phyloP scores from a whole-genome alignment of 2,797 vertebrate genomes.

The Myoxocephalus aenaeus region DNA sequence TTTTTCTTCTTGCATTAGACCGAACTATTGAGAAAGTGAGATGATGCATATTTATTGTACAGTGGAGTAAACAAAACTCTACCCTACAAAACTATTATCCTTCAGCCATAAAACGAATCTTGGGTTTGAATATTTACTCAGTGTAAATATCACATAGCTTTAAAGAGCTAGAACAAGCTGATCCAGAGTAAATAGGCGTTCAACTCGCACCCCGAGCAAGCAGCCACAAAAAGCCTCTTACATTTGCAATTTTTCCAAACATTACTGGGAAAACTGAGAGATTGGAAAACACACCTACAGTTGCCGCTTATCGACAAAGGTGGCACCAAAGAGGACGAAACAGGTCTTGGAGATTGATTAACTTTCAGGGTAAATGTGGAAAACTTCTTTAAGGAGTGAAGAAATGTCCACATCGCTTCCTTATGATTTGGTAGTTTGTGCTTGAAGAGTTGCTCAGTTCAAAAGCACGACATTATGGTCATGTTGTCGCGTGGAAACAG shows the following conservation, averaged over 20 bases:
- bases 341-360: no score
- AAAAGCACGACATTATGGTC: no score
- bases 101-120: not conserved
- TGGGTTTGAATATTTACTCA: not conserved
- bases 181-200: not conserved
- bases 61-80: no score
- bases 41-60: not conserved
- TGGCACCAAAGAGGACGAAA: not conserved
- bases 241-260: not conserved
- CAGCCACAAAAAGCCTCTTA: not conserved
- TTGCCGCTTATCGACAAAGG: not conserved
- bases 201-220: no score
- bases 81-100: no score
- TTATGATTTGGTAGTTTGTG: not conserved
- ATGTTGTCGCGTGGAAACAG: not conserved
- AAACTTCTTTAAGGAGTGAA: no score
- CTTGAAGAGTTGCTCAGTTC: not conserved
- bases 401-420: not conserved
- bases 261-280: not conserved
- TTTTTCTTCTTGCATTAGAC: not conserved
- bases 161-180: not conserved
- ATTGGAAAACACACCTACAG: no score
- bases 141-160: not conserved
- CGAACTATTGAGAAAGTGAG: not conserved
- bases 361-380: no score